Base-by-base conservation (phyloP, 2,797 vertebrate genomes). In the Enteromius radiatus region DNA sequence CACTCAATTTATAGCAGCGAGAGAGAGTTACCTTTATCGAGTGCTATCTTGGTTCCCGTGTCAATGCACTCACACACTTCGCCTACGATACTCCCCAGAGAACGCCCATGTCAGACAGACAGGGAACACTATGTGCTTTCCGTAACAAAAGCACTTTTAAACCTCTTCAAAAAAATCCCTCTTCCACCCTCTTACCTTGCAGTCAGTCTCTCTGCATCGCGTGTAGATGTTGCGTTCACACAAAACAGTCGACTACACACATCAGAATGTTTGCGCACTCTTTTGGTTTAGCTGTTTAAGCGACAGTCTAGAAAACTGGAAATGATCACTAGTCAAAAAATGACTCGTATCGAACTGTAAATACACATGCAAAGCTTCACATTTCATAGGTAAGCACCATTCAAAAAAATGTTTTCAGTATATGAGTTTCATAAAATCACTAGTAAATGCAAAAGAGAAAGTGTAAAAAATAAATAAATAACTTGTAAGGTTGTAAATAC, bases 91-190 rank as follows among this genome's bases (percentile, higher is more conserved):
- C 31, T 43, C 36, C 64, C 47, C 38, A 68, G 65, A 70, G 78
- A 45, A 78, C 11, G 8, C 45, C n/a, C 5, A 54, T 56, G 64
- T 68, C 56, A 61, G 74, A 76, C 74, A 76, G 56, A 69, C 38
- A 47, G 52, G 68, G 38, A 19, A 63, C 67, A 47, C 38, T 45
- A 2, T 76, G 74, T 61, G 67, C 52, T 69, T 61, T 54, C 31
- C 3, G 49, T 54, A 41, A 68, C 74, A 45, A 67, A 52, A 67
- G 17, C 65, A 43, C 36, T 69, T 69, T 70, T 23, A 73, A 63
- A 81, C 14, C 68, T 63, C 78, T 80, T 64, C 38, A 61, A 33
- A 71, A 71, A 80, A 54, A 9, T n/a, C 38, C 38, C 67, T 80
- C 52, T 71, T 41, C 33, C 47, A 69, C 17, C 63, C 43, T 49